Conservation (phyloP, 2,888 invertebrate genomes). For the Elegia similella region DNA sequence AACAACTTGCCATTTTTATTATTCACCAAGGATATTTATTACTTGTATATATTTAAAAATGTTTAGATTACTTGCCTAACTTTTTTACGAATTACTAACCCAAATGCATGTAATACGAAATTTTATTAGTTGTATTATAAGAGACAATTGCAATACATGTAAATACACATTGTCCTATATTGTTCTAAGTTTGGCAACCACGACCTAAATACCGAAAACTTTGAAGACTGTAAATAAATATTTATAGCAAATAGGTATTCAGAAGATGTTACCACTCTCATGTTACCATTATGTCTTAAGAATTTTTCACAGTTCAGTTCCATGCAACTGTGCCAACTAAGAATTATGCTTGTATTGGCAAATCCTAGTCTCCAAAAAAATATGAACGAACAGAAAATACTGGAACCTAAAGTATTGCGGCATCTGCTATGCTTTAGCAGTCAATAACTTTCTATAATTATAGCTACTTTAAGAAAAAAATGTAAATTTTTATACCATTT, state of each 20-base stretch:
- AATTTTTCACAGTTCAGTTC: slow-evolving; percentile 28
- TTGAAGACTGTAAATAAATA: slow-evolving; percentile 62
- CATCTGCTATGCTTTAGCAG: slow-evolving; percentile 34
- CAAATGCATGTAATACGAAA: slow-evolving; percentile 49
- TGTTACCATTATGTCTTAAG: slow-evolving; percentile 52
- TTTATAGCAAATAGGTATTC: slow-evolving; percentile 48
- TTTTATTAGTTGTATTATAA: slow-evolving; percentile 59
- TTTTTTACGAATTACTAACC: slow-evolving; percentile 51
- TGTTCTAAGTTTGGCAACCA: slow-evolving; percentile 31
- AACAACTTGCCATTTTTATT: slow-evolving; percentile 78
- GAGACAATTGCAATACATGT: slow-evolving; percentile 50
- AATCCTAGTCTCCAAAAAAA: slow-evolving; percentile 48
- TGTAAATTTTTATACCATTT: slow-evolving; percentile 76
- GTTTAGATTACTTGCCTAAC: slow-evolving; percentile 54
- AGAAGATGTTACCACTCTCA: slow-evolving; percentile 47
- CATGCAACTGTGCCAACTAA: slow-evolving; percentile 45
- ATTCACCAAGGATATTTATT: slow-evolving; percentile 79
- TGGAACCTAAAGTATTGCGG: slow-evolving; percentile 26
- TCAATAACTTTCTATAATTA: slow-evolving; percentile 47
- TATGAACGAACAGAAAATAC: slow-evolving; percentile 28
- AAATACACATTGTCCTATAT: slow-evolving; percentile 57
- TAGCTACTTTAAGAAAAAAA: slow-evolving; percentile 55
- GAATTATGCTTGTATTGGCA: slow-evolving; percentile 32
- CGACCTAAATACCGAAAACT: slow-evolving; percentile 35
- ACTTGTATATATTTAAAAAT: slow-evolving; percentile 64